Percentiles rank a stretch among this genome's conserved stretches.
These are phyloP conservation scores for Nothura maculosa DNA, from an alignment of 2,797 vertebrate species.

Conservation along the genomic window DNA sequence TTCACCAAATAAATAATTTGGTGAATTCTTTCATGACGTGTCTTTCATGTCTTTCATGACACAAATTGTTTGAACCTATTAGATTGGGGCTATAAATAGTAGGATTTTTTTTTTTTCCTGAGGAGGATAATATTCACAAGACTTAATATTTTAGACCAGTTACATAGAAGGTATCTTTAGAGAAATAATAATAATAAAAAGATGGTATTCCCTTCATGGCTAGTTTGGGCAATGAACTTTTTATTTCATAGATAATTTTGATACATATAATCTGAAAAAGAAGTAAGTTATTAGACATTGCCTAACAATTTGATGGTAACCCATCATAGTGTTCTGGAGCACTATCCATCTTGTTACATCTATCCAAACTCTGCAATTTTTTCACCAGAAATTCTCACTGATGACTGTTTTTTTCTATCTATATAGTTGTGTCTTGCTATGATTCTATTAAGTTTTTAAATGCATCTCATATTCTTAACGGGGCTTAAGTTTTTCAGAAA, in stretches of 20 bases:
- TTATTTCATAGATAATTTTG: not conserved
- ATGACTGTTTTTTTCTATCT: not conserved
- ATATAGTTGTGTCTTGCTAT: not conserved
- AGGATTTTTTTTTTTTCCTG: too few relatives aligned
- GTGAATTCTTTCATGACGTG: too few relatives aligned
- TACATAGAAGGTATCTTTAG: not conserved
- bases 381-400: not conserved
- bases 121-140: fast-evolving
- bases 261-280: fast-evolving
- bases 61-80: not conserved
- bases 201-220: not conserved
- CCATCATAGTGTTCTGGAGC: not conserved
- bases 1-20: not conserved
- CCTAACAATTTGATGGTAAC: not conserved
- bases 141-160: not conserved
- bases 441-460: not conserved
- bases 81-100: fast-evolving
- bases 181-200: too few relatives aligned
- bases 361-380: not conserved
- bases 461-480: not conserved
- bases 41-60: not conserved
- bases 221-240: not conserved
- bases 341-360: too few relatives aligned
- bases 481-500: constrained; percentile 18
- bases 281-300: not conserved